Evolutionary conservation across 2,113 vertebrate genomes (phyloP).

Genomic region (Stictonetta naevosa): DNA sequence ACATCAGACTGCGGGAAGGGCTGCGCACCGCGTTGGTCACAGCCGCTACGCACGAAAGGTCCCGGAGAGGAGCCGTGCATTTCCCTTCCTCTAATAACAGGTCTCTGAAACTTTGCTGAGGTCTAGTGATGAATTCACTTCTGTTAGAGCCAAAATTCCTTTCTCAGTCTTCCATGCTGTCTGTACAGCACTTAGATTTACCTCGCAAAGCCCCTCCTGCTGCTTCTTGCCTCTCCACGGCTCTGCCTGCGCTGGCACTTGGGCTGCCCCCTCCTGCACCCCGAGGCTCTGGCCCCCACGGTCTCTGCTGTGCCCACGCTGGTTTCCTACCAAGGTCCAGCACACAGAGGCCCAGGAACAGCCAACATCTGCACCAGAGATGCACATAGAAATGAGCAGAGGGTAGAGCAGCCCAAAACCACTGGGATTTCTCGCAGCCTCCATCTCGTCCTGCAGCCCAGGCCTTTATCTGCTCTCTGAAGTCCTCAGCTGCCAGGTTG

Average conservation of each 20-base stretch:
- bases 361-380: background rate
- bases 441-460: background rate
- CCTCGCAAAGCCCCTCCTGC: background rate
- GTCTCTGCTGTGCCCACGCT: background rate
- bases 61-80: background rate
- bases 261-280: background rate
- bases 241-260: rapidly evolving
- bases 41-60: background rate
- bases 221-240: background rate
- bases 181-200: background rate
- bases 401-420: background rate
- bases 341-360: background rate
- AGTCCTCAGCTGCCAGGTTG: background rate
- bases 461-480: background rate
- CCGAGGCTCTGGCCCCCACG: background rate
- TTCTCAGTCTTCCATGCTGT: rapidly evolving
- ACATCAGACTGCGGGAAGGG: background rate
- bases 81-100: background rate
- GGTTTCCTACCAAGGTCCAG: background rate
- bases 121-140: background rate
- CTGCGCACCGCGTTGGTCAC: background rate
- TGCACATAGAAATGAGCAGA: background rate
- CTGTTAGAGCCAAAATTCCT: background rate
- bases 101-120: background rate
- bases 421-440: background rate